Evolutionary conservation across 2,113 vertebrate species (phyloP).

Genomic region (Rhagologus leucostigma): DNA sequence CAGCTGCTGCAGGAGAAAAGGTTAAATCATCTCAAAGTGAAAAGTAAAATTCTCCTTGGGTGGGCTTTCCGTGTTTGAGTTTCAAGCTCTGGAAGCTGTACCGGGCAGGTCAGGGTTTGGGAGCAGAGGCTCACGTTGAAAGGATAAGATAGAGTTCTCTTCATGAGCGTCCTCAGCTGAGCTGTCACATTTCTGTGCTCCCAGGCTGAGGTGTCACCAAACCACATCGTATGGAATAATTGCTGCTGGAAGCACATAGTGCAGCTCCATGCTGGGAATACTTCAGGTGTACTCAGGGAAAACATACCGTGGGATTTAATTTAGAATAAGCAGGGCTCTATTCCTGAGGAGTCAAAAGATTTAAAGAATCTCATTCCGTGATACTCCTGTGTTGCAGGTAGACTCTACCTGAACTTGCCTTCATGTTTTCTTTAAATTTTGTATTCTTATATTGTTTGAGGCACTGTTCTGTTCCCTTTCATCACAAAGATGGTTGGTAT

Average conservation of each 20-base stretch:
- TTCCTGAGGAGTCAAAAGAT: not conserved
- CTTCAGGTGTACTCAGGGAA: not conserved
- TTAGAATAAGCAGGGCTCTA: not conserved
- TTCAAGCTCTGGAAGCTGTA: not conserved
- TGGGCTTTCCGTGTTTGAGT: not conserved
- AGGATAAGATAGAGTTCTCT: not conserved
- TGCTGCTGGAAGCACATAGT: not conserved
- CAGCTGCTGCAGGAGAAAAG: not conserved
- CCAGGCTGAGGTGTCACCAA: not conserved
- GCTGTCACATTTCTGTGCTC: not conserved
- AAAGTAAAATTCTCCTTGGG: not conserved
- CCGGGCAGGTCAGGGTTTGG: not conserved
- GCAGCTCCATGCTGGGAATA: not conserved
- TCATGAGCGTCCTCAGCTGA: fast-evolving
- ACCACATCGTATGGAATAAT: not conserved
- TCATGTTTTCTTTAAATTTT: not conserved
- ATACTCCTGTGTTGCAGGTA: not conserved
- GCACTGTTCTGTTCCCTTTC: not conserved
- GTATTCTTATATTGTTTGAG: not conserved
- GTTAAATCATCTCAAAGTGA: not conserved
- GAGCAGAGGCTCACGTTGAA: not conserved
- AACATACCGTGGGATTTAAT: not conserved
- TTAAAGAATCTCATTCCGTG: not conserved
- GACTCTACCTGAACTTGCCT: not conserved
- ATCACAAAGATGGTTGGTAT: not conserved